Percentiles rank a stretch among this genome's conserved stretches.
phyloP scores from a whole-genome alignment of 2,797 vertebrate genomes.

The Pseudomugil gertrudae region DNA sequence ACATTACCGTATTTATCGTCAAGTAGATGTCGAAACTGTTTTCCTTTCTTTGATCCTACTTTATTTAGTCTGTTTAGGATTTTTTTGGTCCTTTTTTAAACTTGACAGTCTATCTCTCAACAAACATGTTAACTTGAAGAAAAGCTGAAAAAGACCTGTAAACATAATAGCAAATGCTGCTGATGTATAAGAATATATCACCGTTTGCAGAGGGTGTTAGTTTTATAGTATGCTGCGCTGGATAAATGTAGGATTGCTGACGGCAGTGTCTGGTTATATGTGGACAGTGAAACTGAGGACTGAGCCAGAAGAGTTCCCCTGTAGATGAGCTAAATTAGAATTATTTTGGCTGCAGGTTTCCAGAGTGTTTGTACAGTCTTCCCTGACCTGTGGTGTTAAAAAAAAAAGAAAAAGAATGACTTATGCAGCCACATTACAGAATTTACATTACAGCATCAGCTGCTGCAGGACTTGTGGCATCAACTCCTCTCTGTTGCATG shows the following conservation, averaged over 20 bases:
- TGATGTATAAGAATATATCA: conserved; percentile 2
- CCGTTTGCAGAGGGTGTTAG: neutral
- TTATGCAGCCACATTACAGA: conserved; percentile 40
- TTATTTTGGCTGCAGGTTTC: conserved; percentile 38
- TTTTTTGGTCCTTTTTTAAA: neutral
- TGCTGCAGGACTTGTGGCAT: conserved; percentile 19
- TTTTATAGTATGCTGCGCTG: neutral
- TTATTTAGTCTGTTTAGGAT: conserved; percentile 44
- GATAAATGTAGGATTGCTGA: neutral
- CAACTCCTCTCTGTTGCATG: conserved; percentile 42
- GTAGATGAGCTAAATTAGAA: conserved; percentile 19
- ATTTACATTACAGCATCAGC: conserved; percentile 48
- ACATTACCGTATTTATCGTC: conserved; percentile 49
- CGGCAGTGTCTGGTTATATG: neutral
- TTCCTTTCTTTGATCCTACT: conserved; percentile 18
- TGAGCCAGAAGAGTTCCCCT: neutral
- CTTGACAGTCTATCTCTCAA: conserved; percentile 22
- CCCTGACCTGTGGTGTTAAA: conserved; percentile 28
- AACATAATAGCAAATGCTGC: neutral
- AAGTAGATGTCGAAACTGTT: conserved; percentile 30
- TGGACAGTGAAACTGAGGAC: neutral
- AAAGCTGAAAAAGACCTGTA: conserved; percentile 4
- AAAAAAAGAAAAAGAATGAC: conserved; percentile 40
- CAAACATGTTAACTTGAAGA: conserved; percentile 16
- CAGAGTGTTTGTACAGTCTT: conserved; percentile 25